Conservation (phyloP, 2,888 invertebrate genomes). For the Leptopilina drosophilae region DNA sequence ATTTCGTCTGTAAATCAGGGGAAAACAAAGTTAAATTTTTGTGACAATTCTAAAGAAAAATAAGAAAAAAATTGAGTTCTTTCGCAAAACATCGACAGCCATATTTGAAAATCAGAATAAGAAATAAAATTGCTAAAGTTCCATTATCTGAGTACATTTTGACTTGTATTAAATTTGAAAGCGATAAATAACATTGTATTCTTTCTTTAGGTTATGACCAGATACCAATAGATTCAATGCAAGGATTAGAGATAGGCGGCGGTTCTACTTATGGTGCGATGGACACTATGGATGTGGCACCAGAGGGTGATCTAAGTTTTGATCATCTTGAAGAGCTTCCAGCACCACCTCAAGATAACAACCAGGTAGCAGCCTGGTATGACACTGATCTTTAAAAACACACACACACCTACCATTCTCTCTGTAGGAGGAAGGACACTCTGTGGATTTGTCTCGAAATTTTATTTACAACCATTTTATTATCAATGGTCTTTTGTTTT, state of each 20-base stretch:
- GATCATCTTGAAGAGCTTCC: constrained; percentile 87
- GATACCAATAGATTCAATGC: constrained; percentile 98
- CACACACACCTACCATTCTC: not conserved
- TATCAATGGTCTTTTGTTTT: not conserved
- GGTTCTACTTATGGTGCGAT: constrained; percentile 87
- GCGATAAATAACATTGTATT: constrained; percentile 1
- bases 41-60: too few relatives aligned
- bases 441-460: not conserved
- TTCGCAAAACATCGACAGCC: too few relatives aligned
- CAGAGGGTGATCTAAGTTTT: constrained; percentile 86
- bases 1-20: too few relatives aligned
- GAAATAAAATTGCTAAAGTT: too few relatives aligned
- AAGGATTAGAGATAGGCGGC: constrained; percentile 93
- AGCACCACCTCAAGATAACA: constrained; percentile 92
- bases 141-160: too few relatives aligned
- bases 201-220: constrained; percentile 91
- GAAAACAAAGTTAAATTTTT: too few relatives aligned
- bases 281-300: constrained; percentile 91
- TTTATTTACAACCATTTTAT: constrained; percentile 7
- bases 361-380: constrained; percentile 97
- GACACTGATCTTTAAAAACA: constrained; percentile 92
- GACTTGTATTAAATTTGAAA: not conserved
- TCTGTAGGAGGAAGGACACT: not conserved
- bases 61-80: too few relatives aligned
- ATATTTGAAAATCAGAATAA: too few relatives aligned